Evolutionary conservation across 2,797 vertebrate species (phyloP).

Genomic region (Oreochromis grahami): DNA sequence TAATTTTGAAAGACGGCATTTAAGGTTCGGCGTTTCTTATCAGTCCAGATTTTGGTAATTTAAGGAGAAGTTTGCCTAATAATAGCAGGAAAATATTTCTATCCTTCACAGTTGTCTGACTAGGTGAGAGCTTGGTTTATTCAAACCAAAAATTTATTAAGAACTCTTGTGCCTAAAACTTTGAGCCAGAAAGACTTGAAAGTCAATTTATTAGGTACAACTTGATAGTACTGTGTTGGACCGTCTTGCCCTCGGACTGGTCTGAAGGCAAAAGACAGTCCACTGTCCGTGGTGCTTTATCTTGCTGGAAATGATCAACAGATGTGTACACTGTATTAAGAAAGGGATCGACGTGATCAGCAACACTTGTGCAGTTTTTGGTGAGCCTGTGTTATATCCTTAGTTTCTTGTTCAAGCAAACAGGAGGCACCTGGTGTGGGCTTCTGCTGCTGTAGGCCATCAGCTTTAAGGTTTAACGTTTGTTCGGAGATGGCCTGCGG

Average conservation of each 20-base stretch:
- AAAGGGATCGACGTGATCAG: neutral
- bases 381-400: neutral
- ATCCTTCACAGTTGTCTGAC: neutral
- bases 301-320: neutral
- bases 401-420: neutral
- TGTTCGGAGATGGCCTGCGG: neutral
- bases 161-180: neutral
- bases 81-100: too few species aligned
- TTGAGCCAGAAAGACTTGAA: neutral
- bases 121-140: neutral
- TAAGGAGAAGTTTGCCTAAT: neutral
- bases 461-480: neutral
- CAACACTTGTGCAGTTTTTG: neutral
- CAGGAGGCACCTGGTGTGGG: neutral
- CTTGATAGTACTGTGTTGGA: neutral
- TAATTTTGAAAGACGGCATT: neutral
- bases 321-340: neutral
- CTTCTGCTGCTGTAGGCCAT: neutral
- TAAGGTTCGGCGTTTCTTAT: neutral
- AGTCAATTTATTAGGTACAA: neutral
- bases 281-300: neutral
- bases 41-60: neutral
- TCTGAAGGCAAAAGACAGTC: neutral
- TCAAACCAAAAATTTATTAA: rapidly evolving
- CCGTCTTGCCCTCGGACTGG: too few species aligned